phyloP scores from a whole-genome alignment of 2,797 vertebrate genomes.

The Microchirus variegatus region DNA sequence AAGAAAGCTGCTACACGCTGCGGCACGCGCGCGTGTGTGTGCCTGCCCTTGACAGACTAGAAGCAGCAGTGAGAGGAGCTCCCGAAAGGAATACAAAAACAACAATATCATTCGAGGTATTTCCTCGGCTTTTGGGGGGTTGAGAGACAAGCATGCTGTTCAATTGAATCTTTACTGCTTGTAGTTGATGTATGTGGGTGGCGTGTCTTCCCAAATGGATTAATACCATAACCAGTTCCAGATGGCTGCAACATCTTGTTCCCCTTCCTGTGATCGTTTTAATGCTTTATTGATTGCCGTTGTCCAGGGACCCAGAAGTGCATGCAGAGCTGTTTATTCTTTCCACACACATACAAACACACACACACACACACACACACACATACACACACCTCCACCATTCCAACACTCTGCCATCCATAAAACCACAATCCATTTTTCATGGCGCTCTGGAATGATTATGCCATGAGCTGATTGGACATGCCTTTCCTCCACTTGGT shows the following conservation, averaged over 20 bases:
- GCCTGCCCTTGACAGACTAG: conserved; percentile 14
- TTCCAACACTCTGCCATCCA: conserved; percentile 30
- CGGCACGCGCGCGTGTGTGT: neutral
- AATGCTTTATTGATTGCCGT: conserved; percentile 80
- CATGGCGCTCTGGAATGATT: conserved; percentile 53
- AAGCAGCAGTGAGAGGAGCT: conserved; percentile 20
- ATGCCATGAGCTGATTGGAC: conserved; percentile 59
- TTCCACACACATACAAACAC: conserved; percentile 42
- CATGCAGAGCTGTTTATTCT: conserved; percentile 42
- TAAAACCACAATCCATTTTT: conserved; percentile 69
- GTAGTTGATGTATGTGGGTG: conserved; percentile 41
- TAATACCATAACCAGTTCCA: conserved; percentile 77
- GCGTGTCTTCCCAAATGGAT: conserved; percentile 63
- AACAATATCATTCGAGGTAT: conserved; percentile 41
- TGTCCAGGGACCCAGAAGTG: conserved; percentile 64
- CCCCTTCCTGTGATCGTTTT: conserved; percentile 69
- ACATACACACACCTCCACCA: conserved; percentile 8
- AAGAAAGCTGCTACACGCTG: neutral
- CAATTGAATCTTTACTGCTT: conserved; percentile 53
- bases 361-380: conserved; percentile 18
- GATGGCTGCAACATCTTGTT: conserved; percentile 73
- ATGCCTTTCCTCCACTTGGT: conserved; percentile 43
- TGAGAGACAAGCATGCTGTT: conserved; percentile 40
- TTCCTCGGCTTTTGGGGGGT: conserved; percentile 31
- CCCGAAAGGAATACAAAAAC: conserved; percentile 26